A percentile compares a stretch with the other conserved stretches of the same genome.
Evolutionary conservation across 2,113 vertebrate genomes (phyloP).

Genomic region (Hirundichthys speculiger): DNA sequence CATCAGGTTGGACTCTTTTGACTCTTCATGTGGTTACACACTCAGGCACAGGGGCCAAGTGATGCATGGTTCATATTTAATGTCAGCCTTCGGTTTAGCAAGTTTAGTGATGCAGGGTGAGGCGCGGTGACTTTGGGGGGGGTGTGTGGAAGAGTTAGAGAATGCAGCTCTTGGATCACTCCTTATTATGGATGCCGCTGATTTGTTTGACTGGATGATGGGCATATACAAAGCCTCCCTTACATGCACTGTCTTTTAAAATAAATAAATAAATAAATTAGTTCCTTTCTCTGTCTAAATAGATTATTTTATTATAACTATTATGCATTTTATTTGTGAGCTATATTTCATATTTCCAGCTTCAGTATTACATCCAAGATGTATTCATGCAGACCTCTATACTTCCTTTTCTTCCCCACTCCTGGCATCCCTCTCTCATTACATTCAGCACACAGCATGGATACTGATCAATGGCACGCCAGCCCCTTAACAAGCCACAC

Average conservation of each 20-base stretch:
- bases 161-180: constrained; percentile 52
- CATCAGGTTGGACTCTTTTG: constrained; percentile 61
- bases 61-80: constrained; percentile 73
- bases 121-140: constrained; percentile 62
- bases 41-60: constrained; percentile 52
- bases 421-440: constrained; percentile 56
- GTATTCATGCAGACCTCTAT: constrained; percentile 30
- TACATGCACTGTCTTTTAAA: too few relatives aligned
- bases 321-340: too few relatives aligned
- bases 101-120: constrained; percentile 69
- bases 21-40: constrained; percentile 61
- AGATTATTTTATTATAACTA: too few relatives aligned
- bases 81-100: constrained; percentile 67
- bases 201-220: constrained; percentile 65
- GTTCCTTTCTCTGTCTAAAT: too few relatives aligned
- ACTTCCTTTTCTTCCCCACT: constrained; percentile 22
- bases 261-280: neutral
- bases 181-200: constrained; percentile 67
- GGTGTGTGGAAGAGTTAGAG: constrained; percentile 56
- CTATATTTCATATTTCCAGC: neutral
- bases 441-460: constrained; percentile 67
- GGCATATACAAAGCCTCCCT: too few relatives aligned
- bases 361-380: constrained; percentile 19
- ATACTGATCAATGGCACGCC: constrained; percentile 71
- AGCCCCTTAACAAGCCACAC: constrained; percentile 72